phyloP scores from a whole-genome alignment of 2,797 vertebrate genomes.

The Macrochelys suwanniensis region DNA sequence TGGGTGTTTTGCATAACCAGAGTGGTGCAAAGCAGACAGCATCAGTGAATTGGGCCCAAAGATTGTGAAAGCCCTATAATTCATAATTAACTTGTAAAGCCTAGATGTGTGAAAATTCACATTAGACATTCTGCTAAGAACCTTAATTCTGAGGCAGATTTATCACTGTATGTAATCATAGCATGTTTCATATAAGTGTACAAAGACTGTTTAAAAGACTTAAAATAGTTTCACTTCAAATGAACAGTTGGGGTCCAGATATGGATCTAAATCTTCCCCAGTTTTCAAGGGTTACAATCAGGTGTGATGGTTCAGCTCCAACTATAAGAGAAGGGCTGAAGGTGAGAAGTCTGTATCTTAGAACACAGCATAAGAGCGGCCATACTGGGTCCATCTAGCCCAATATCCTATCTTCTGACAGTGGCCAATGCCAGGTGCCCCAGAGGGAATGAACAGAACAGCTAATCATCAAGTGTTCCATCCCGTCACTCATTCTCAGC shows the following conservation, averaged over 20 bases:
- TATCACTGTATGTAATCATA: background rate
- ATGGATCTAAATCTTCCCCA: background rate
- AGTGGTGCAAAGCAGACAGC: background rate
- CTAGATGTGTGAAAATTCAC: background rate
- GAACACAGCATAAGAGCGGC: too few relatives aligned
- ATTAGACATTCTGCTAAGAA: background rate
- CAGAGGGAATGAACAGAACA: too few relatives aligned
- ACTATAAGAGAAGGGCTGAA: too few relatives aligned
- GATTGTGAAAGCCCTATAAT: accelerated
- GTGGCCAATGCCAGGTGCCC: too few relatives aligned
- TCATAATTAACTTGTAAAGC: background rate
- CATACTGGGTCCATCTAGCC: too few relatives aligned
- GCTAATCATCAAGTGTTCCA: too few relatives aligned
- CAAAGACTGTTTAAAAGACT: background rate
- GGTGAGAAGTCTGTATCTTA: too few relatives aligned
- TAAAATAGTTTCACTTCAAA: background rate
- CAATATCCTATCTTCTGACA: too few relatives aligned
- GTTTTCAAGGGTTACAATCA: background rate
- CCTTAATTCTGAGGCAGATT: background rate
- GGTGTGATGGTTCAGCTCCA: too few relatives aligned
- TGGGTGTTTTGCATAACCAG: background rate
- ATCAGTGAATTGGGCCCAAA: background rate
- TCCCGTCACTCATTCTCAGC: too few relatives aligned
- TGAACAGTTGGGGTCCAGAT: background rate
- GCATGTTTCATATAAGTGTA: background rate